Conservation (phyloP, 2,113 vertebrate genomes). For the Caranx ignobilis region DNA sequence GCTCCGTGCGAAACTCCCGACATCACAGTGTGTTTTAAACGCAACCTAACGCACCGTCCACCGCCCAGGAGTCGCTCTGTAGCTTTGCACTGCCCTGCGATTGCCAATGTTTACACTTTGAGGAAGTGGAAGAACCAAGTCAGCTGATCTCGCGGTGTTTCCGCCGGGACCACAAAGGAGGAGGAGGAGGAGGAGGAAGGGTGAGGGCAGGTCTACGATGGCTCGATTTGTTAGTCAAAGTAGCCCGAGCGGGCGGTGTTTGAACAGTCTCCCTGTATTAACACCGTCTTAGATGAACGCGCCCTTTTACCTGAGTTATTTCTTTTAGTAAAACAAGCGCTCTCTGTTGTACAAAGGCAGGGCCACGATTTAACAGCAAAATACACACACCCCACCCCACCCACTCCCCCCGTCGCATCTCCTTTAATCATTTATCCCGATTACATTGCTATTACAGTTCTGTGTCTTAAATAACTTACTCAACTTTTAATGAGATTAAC, state of each 20-base stretch:
- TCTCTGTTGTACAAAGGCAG: background rate
- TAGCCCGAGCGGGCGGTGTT: slow-evolving; percentile 44
- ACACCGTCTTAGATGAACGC: too few relatives aligned
- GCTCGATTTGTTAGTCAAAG: rapidly evolving
- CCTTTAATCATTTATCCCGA: background rate
- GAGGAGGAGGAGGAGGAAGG: background rate
- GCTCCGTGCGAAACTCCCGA: background rate
- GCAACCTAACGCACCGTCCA: background rate
- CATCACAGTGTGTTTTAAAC: background rate
- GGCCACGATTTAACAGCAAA: background rate
- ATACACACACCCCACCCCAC: background rate
- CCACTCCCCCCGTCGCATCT: background rate
- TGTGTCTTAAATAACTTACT: background rate
- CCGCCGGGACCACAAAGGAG: background rate
- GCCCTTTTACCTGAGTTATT: background rate
- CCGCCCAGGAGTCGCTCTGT: background rate
- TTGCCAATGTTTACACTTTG: slow-evolving; percentile 75
- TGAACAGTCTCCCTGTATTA: rapidly evolving
- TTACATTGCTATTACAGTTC: background rate
- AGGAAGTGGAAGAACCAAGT: slow-evolving; percentile 70
- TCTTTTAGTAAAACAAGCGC: background rate
- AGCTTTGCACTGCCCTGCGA: background rate
- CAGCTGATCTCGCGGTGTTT: slow-evolving; percentile 72
- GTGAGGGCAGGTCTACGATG: background rate
- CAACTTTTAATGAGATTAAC: background rate